Evolutionary conservation across 2,888 invertebrate species (phyloP).

Genomic region (Marasmarcha lunaedactyla): DNA sequence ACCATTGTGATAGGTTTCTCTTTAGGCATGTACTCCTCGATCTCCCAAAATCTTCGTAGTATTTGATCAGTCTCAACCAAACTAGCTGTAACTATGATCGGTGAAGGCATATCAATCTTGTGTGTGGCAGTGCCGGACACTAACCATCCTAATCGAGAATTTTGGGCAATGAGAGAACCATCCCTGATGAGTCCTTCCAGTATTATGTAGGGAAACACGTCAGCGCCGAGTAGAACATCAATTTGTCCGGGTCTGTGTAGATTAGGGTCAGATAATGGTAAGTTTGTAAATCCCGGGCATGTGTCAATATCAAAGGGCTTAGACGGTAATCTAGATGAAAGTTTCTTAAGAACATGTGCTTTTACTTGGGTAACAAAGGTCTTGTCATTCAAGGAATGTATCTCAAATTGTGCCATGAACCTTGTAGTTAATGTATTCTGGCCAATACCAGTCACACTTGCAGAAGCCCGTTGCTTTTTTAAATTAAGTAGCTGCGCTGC

Average conservation of each 20-base stretch:
- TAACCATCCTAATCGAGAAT: constrained; percentile 17
- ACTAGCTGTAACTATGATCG: not conserved
- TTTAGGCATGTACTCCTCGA: constrained; percentile 9
- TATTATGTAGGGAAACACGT: constrained; percentile 8
- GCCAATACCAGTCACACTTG: constrained; percentile 14
- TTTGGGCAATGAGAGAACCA: constrained; percentile 12
- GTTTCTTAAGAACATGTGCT: constrained; percentile 14
- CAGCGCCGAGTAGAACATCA: constrained; percentile 11
- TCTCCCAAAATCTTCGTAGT: constrained; percentile 14
- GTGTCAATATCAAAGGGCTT: constrained; percentile 1
- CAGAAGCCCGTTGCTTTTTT: constrained; percentile 11
- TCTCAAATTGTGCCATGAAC: constrained; percentile 10
- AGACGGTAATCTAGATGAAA: constrained; percentile 12
- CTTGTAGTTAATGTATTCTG: constrained; percentile 6
- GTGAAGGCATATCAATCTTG: not conserved
- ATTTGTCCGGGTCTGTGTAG: constrained; percentile 9
- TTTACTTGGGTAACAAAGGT: constrained; percentile 8
- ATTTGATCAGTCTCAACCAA: constrained; percentile 8
- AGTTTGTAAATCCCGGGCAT: constrained; percentile 3
- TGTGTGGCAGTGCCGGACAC: constrained; percentile 9
- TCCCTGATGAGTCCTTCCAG: constrained; percentile 6
- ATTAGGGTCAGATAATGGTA: constrained; percentile 10
- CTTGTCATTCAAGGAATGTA: constrained; percentile 12
- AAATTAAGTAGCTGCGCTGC: constrained; percentile 16
- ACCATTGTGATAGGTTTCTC: constrained; percentile 5